These are phyloP conservation scores for Tigriopus californicus DNA, from an alignment of 2,888 invertebrate species.

Conservation along the genomic window DNA sequence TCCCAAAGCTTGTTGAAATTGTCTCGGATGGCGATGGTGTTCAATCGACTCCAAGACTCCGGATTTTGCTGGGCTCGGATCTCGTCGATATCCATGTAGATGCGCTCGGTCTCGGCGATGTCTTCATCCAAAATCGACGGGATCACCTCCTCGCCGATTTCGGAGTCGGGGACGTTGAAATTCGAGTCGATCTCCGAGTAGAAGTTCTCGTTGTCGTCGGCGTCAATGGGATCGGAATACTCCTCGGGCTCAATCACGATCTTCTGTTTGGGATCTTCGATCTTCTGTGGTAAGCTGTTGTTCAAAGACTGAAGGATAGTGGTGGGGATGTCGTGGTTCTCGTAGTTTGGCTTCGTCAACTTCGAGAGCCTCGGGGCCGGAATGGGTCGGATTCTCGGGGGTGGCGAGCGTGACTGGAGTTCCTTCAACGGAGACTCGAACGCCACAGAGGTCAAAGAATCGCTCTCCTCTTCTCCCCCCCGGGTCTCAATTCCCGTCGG, in stretches of 20 bases:
- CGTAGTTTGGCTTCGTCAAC: neutral
- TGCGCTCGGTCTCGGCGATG: too few relatives aligned
- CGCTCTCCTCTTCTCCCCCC: neutral
- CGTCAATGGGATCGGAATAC: too few relatives aligned
- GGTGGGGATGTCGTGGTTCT: neutral
- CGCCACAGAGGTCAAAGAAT: neutral
- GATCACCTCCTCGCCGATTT: too few relatives aligned
- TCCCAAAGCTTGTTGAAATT: too few relatives aligned
- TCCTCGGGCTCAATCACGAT: neutral
- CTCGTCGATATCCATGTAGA: too few relatives aligned
- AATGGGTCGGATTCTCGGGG: neutral
- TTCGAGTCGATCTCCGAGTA: too few relatives aligned
- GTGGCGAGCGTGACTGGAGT: neutral
- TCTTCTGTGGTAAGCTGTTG: neutral
- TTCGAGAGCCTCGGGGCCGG: conserved; percentile 5
- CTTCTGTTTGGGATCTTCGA: neutral
- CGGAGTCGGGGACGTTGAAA: too few relatives aligned
- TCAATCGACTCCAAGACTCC: too few relatives aligned
- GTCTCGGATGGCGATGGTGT: too few relatives aligned
- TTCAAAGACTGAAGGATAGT: neutral
- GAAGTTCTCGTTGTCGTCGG: too few relatives aligned
- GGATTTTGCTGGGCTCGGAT: too few relatives aligned
- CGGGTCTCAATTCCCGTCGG: neutral
- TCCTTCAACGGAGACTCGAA: conserved; percentile 8
- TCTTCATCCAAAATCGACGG: too few relatives aligned